Base-by-base conservation (phyloP, 2,888 invertebrate genomes). In the Oligia fasciuncula region DNA sequence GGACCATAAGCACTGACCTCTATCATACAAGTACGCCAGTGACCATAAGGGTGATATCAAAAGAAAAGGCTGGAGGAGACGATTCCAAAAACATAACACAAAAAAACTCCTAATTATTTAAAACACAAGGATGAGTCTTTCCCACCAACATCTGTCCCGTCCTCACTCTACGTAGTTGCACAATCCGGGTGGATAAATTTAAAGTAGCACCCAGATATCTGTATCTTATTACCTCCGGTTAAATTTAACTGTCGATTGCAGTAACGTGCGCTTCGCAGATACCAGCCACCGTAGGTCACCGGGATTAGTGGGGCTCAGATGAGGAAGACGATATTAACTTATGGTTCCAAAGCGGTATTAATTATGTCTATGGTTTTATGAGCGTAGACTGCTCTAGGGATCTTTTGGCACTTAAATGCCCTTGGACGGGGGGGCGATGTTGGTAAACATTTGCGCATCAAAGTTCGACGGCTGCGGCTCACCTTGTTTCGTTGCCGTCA, bases 121-220 rank as follows among this genome's bases (percentile, higher is more conserved):
- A 35, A 49, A 17, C 6, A n/a, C 6, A n/a, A 40, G 46, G 9
- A 66, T 17, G 13, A 2, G 35, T 40, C 17, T 14, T 78, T 8
- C 17, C 40, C 8, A 35, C 17, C 4, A 51, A 51, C 46, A 68
- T 72, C 40, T 6, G 14, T 13, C 14, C 14, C 80, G 85, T 87
- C 72, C 70, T 54, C n/a, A 90, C 84, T 70, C 46, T 72, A 66
- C 35, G 90, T 85, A 79, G 88, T 82, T 68, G 76, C 85, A 76
- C 43, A 62, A 85, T 88, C 87, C 85, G 87, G 88, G 82, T 11
- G 80, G 77, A 87, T 90, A 92, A 91, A 92, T 92, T 90, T 91
- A 90, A 91, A 91, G 90, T 91, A 93, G 91, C 91, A 88, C 85
- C 80, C 75, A 89, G 92, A 93, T 94, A 94, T 93, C 93, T 92